phyloP scores from a whole-genome alignment of 2,797 vertebrate species.

The Sebastes iracundus region DNA sequence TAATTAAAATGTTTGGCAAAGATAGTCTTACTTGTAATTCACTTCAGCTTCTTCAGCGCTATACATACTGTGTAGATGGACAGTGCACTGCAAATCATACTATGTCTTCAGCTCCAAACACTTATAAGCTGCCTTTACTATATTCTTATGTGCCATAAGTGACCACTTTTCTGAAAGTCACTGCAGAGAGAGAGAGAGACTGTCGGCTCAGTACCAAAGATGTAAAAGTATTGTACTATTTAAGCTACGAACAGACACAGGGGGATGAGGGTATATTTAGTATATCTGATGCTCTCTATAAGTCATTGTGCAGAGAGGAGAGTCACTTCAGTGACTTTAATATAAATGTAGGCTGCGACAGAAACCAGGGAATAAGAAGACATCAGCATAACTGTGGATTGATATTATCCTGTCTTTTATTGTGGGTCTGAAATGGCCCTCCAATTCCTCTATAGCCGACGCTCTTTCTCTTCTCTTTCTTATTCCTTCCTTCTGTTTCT shows the following conservation, averaged over 20 bases:
- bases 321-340: conserved; percentile 44
- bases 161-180: conserved; percentile 28
- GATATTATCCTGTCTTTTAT: conserved; percentile 58
- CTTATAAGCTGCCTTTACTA: conserved; percentile 3
- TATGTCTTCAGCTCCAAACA: conserved; percentile 1
- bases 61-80: background rate
- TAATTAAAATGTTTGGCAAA: conserved; percentile 1
- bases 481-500: conserved; percentile 15
- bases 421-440: conserved; percentile 49
- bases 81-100: background rate
- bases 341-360: conserved; percentile 53
- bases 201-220: conserved; percentile 20
- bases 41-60: background rate
- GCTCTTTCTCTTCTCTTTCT: conserved; percentile 26
- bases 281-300: conserved; percentile 53
- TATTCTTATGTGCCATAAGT: conserved; percentile 14
- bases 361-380: conserved; percentile 49
- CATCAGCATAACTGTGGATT: conserved; percentile 41
- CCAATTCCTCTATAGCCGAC: conserved; percentile 20
- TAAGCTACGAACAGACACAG: conserved; percentile 39
- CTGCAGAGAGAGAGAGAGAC: conserved; percentile 4
- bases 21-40: background rate
- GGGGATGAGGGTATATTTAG: conserved; percentile 48
- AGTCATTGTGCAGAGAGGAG: conserved; percentile 41
- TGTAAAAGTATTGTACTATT: conserved; percentile 46